Evolutionary conservation across 2,888 invertebrate species (phyloP), one percentile per base, ranked within the genome.

Genomic region (Dastarcus helophoroides): DNA sequence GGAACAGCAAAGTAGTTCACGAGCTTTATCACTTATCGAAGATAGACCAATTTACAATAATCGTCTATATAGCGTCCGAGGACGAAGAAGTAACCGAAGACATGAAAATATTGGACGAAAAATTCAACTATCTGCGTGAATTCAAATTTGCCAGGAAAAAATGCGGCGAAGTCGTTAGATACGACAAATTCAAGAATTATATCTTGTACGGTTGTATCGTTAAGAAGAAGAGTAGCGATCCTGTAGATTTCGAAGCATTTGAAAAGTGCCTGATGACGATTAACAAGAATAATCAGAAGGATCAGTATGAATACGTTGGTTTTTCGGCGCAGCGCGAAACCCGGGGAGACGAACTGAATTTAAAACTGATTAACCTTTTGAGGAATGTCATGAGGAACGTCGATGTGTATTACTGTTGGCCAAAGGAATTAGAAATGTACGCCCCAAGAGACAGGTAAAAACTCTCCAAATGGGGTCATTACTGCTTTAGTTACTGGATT

Each of bases 281-380:
- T 19, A 38, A 37, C 10, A 46, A 39, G 11, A 36, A 37, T 15
- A 41, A 41, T 19, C 39, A 28, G 13, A 39, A 31, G 8, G 35
- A 41, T 13, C 14, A 15, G 6, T 47, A 36, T 17, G 8, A 33
- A 5, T 49, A 43, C 29, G 39, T 47, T 2, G 49, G 41, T 16
- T 35, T 44, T 13, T 39, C 46, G 15, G 35, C 8, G 5, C 7
- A 26, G 4, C 24, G 28, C 24, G 34, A 29, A 7, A 3, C 12
- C 7, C 19, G 36, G 3, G 54, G 53, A 32, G 42, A 48, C 11
- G 10, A 40, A 13, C 32, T 54, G 14, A 48, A 56, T 41, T 39
- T 41, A 14, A 60, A 60, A 47, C 41, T 62, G 19, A 39, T 51
- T 4, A 55, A 57, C 23, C 21, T 60, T 19, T 40, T 60, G 29